These are phyloP conservation scores for Ataeniobius toweri DNA, from an alignment of 2,797 vertebrate genomes.

Conservation along the genomic window DNA sequence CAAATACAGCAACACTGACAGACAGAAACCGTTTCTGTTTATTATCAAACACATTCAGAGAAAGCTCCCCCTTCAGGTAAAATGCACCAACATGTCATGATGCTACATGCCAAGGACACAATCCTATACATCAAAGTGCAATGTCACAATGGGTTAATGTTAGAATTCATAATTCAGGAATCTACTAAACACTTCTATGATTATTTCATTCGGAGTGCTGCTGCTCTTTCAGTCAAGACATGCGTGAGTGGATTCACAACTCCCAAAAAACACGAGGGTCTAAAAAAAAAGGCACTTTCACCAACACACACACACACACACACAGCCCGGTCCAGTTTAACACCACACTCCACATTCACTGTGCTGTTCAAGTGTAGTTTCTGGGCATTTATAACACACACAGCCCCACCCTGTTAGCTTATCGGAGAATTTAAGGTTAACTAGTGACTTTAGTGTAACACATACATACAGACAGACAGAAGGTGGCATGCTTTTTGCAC, in stretches of 20 bases:
- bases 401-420: conserved; percentile 78
- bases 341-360: conserved; percentile 73
- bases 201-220: conserved; percentile 80
- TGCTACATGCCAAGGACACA: conserved; percentile 98
- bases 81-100: conserved; percentile 91
- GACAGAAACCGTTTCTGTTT: conserved; percentile 88
- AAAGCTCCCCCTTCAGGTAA: conserved; percentile 85
- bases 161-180: conserved; percentile 74
- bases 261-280: conserved; percentile 74
- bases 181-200: conserved; percentile 78
- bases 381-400: conserved; percentile 61
- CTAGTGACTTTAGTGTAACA: conserved; percentile 75
- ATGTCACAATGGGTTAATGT: conserved; percentile 95
- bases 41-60: conserved; percentile 95
- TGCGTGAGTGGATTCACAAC: conserved; percentile 79
- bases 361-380: conserved; percentile 79
- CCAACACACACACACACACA: conserved; percentile 56
- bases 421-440: conserved; percentile 79
- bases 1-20: conserved; percentile 76
- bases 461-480: conserved; percentile 36
- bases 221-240: conserved; percentile 75
- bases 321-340: conserved; percentile 36
- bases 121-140: conserved; percentile 99
- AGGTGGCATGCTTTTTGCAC: conserved; percentile 67
- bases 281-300: conserved; percentile 95